Conservation (phyloP, 1,140 invertebrate genomes). For the Eupeodes corollae region DNA sequence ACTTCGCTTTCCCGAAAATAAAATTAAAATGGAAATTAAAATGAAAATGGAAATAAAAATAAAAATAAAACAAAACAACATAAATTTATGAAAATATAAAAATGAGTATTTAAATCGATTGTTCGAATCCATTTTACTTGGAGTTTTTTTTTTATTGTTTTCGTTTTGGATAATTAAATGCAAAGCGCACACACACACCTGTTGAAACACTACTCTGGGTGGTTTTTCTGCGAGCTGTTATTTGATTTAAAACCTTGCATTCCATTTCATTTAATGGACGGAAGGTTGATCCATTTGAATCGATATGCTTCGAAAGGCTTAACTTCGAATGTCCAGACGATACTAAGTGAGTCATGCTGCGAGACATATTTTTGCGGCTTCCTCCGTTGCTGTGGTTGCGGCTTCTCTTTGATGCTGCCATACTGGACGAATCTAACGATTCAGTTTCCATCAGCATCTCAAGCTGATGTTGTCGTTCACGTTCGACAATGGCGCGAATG, state of each 20-base stretch:
- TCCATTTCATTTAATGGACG: conserved; percentile 9
- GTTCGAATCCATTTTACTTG: too few relatives aligned
- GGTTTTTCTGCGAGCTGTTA: too few relatives aligned
- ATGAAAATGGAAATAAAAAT: background rate
- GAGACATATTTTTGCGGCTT: conserved; percentile 42
- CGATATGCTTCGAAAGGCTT: too few relatives aligned
- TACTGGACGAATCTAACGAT: conserved; percentile 17
- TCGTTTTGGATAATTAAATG: too few relatives aligned
- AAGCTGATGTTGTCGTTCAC: conserved; percentile 25
- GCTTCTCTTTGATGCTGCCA: background rate
- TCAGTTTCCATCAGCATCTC: conserved; percentile 33
- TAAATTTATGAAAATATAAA: background rate
- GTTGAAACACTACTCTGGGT: too few relatives aligned
- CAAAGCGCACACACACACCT: too few relatives aligned
- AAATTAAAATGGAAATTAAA: background rate
- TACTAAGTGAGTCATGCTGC: conserved; percentile 53
- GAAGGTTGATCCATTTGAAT: too few relatives aligned
- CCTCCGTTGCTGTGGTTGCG: conserved; percentile 6
- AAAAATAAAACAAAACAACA: background rate
- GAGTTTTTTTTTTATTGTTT: too few relatives aligned
- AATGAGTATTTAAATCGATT: too few relatives aligned
- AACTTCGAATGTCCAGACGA: too few relatives aligned
- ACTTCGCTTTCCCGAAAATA: background rate
- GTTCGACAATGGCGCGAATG: conserved; percentile 29
- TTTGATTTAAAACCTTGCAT: too few relatives aligned